Evolutionary conservation across 2,888 invertebrate species (phyloP), one percentile per base, ranked within the genome.

Genomic region (Agrotis clavis): DNA sequence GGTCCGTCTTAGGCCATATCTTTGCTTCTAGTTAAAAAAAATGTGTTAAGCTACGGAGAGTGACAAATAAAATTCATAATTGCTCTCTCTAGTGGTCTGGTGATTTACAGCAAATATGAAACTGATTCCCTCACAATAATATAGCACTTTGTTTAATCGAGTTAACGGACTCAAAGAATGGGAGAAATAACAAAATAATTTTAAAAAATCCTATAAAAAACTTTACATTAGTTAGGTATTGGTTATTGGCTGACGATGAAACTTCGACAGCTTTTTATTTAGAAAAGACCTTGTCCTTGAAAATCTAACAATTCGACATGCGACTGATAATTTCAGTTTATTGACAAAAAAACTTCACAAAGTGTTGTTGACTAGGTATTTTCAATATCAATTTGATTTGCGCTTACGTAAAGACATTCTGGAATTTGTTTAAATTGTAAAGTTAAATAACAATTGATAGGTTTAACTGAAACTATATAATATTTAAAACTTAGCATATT

Each of bases 351-450:
- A 19, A 66, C 11, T 79, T 79, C n/a, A 35, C 68, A 68, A 48
- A 19, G 30, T 6, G 13, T 11, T 60, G 45, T 54, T 54, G 54
- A 48, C 21, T 13, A n/a, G n/a, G n/a, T n/a, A 51, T 47, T 51
- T 62, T 84, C 79, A 84, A 84, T 82, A 84, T 64, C 80, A 78
- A 19, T 74, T 51, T 74, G 47, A 75, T 84, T 84, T 51, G 16
- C 76, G 45, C 63, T 57, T 61, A 53, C 59, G 57, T n/a, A 9
- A 16, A 57, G 41, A 59, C 6, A n/a, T 41, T 54, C 16, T 41
- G 25, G 59, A 66, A 6, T 74, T 74, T 16, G 3, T 16, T 60
- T 19, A 41, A 74, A 53, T 59, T 6, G 19, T 19, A 48, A 45
- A 21, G 21, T n/a, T 16, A 62, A 71, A 71, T 62, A 70, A 53